These are phyloP conservation scores for Scaptomyza montana DNA, from an alignment of 1,140 invertebrate species.

Conservation along the genomic window DNA sequence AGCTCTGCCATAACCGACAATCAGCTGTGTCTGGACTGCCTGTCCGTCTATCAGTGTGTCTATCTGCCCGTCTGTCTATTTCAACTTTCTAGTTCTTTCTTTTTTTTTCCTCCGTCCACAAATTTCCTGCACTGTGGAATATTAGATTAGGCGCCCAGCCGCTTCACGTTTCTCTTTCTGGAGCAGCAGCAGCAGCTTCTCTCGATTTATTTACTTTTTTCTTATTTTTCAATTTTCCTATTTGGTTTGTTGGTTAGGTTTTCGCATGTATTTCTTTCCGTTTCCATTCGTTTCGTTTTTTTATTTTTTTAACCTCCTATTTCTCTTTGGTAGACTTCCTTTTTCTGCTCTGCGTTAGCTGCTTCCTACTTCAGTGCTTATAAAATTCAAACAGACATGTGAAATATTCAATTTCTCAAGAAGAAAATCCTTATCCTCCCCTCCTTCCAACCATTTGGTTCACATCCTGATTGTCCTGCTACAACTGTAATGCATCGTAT, in stretches of 20 bases:
- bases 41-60: constrained; percentile 4
- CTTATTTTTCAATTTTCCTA: constrained; percentile 64
- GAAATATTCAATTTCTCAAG: constrained; percentile 68
- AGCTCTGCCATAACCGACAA: constrained; percentile 50
- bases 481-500: constrained; percentile 44
- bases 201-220: constrained; percentile 36
- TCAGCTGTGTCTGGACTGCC: constrained; percentile 40
- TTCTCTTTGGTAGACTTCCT: constrained; percentile 48
- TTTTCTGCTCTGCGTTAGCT: constrained; percentile 37
- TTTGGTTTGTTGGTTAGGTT: constrained; percentile 56
- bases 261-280: constrained; percentile 16
- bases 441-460: background rate
- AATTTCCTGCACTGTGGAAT: constrained; percentile 65
- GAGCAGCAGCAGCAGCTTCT: constrained; percentile 22
- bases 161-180: constrained; percentile 25
- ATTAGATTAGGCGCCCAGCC: constrained; percentile 62
- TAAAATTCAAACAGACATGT: constrained; percentile 67
- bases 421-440: constrained; percentile 40
- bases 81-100: constrained; percentile 5
- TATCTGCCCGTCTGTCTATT: constrained; percentile 15
- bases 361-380: constrained; percentile 37
- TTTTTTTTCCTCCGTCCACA: constrained; percentile 43
- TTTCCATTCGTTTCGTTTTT: background rate
- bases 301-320: constrained; percentile 27
- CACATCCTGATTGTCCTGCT: constrained; percentile 15